Percentiles rank a stretch among this genome's conserved stretches.
phyloP scores from a whole-genome alignment of 2,113 vertebrate species.

The Progne subis region DNA sequence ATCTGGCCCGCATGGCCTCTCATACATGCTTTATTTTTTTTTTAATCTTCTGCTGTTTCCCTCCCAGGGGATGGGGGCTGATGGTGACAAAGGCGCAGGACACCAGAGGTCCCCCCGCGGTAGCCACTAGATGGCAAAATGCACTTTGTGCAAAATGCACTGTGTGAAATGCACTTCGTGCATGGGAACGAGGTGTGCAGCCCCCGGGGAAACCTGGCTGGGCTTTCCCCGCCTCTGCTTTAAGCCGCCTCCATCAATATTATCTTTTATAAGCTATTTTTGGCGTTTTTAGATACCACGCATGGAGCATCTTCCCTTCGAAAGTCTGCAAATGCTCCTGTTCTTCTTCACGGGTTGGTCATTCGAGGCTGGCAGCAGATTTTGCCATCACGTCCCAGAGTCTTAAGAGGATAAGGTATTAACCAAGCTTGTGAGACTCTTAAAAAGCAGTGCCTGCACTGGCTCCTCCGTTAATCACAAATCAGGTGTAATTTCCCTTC shows the following conservation, averaged over 20 bases:
- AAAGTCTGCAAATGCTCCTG: not conserved
- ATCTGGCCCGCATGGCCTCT: too few relatives aligned
- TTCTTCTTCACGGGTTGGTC: accelerated
- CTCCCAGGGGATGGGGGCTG: not conserved
- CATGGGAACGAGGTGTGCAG: accelerated
- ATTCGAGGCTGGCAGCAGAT: not conserved
- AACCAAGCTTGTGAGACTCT: not conserved
- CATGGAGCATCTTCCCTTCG: not conserved
- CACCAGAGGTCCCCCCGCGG: accelerated
- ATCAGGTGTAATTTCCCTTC: not conserved
- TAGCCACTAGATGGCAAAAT: constrained; percentile 53
- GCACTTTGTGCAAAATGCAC: not conserved
- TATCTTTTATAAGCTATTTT: not conserved
- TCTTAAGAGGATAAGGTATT: not conserved
- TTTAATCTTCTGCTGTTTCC: not conserved
- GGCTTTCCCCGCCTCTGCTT: not conserved
- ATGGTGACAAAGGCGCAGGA: not conserved
- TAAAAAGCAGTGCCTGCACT: not conserved
- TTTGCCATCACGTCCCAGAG: accelerated
- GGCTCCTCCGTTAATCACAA: not conserved
- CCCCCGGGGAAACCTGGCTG: not conserved
- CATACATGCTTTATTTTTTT: accelerated
- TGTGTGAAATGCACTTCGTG: not conserved
- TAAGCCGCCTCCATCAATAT: accelerated
- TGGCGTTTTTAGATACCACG: not conserved